Base-by-base conservation (phyloP, 2,113 vertebrate genomes). In the Serinus canaria region DNA sequence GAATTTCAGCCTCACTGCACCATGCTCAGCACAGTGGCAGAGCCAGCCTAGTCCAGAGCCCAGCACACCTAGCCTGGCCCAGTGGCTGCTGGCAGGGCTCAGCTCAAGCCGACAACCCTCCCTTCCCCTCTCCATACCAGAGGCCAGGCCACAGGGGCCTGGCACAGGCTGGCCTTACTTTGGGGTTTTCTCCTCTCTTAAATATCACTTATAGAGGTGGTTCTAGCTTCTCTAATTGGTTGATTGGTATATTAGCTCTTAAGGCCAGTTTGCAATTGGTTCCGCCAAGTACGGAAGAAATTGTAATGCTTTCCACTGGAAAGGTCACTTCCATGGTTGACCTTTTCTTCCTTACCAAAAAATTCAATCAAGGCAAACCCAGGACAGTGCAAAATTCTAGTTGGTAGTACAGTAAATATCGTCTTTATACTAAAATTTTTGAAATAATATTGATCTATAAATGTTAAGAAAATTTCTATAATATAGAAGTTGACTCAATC, bases 21-120 rank as follows among this genome's bases (percentile, higher is more conserved):
- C 3, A 1, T 5, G 14, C 35, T 27, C 4, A 4, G 37, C 47
- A 35, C 14, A 6, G 33, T 0, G 3, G 25, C 1, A 0, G n/a
- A 37, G 25, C 47, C 7, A 41, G 50, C 37, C 21, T 21, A 19
- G 28, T 4, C 31, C 19, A 1, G 19, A 41, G 41, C 41, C 41
- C 41, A 41, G 41, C 41, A 41, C 41, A 41, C 13, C 15, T 43
- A 13, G 41, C 41, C 41, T 41, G 41, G 49, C n/a, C 20, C 4
- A 4, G 47, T 2, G 3, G 6, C 18, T 37, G 33, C 7, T 3
- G 13, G 33, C 9, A 8, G n/a, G 25, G 25, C 25, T 31, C 35
- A 23, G 47, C 47, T 16, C 13, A 15, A 20, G 35, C 14, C 68
- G 0, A 3, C 1, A 1, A 30, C 11, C 7, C 31, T 24, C 30